Percentiles rank a stretch among this genome's conserved stretches.
phyloP scores from a whole-genome alignment of 1,140 invertebrate species.

The Drosophila pruinosa region DNA sequence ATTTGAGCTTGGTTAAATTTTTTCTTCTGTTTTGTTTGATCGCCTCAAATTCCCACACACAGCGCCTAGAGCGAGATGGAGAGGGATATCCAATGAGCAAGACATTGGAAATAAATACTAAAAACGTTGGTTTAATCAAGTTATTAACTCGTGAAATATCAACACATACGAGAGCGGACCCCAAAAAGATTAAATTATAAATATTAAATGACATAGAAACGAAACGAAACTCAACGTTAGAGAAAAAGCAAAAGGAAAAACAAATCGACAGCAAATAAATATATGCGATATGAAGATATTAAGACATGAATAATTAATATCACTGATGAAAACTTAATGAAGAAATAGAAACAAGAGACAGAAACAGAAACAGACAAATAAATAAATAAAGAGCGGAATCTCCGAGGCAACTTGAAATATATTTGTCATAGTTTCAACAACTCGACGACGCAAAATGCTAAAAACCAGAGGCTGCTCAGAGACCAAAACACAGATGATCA shows the following conservation, averaged over 20 bases:
- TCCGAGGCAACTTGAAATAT: slow-evolving; percentile 68
- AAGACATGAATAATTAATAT: slow-evolving; percentile 80
- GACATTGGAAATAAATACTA: slow-evolving; percentile 32
- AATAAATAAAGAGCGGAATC: slow-evolving; percentile 57
- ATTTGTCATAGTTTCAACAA: slow-evolving; percentile 74
- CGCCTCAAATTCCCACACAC: slow-evolving; percentile 70
- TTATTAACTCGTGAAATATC: slow-evolving; percentile 80
- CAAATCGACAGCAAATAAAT: slow-evolving; percentile 59
- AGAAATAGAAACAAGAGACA: slow-evolving; percentile 64
- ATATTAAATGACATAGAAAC: slow-evolving; percentile 74
- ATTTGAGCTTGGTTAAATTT: slow-evolving; percentile 38
- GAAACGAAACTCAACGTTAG: slow-evolving; percentile 31
- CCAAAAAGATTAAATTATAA: slow-evolving; percentile 73
- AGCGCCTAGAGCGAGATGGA: slow-evolving; percentile 18
- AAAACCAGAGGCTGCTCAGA: slow-evolving; percentile 70
- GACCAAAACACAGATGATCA: not conserved
- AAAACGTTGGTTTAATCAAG: slow-evolving; percentile 73
- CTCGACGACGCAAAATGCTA: slow-evolving; percentile 66
- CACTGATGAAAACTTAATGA: slow-evolving; percentile 81
- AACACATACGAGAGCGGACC: slow-evolving; percentile 54
- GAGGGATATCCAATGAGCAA: not conserved
- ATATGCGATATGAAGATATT: slow-evolving; percentile 77
- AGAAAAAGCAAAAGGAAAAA: slow-evolving; percentile 10
- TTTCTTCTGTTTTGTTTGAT: not conserved
- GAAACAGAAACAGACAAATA: slow-evolving; percentile 5